Base-by-base conservation (phyloP, 1,140 invertebrate genomes). In the Caenorhabditis inopinata region DNA sequence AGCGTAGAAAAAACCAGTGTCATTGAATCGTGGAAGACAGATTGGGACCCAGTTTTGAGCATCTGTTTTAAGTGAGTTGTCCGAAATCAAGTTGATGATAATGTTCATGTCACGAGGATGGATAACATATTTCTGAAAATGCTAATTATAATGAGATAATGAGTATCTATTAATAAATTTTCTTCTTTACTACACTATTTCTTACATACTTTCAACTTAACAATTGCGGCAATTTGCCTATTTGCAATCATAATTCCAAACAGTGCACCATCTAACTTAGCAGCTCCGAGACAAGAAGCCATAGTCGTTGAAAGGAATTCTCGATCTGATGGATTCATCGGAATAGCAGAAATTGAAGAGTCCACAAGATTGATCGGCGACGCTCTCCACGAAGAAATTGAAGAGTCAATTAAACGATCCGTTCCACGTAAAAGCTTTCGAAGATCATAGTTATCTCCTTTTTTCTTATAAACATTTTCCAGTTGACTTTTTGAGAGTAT, bases 51-150 rank as follows among this genome's bases (percentile, higher is more conserved):
- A 74, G 16, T 75, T 76, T 29, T 46, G 38, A 48, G 27, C 14
- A 58, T 53, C 47, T 53, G 76, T 42, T 38, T 45, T 12, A 2
- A 77, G 38, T 35, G 47, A 35, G 1, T 21, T 42, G 18, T 51
- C 73, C 35, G 62, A 47, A 45, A 81, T 38, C 2, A 81, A 62
- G 25, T 81, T 81, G 74, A 81, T 76, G 35, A 81, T 25, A 42
- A 81, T 81, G 74, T 81, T 78, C 48, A 81, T 18, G 32, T 81
- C 80, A 11, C 78, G 78, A 29, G 78, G 78, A 51, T 79, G 42
- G 32, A 79, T 79, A 23, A 47, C 27, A 27, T 79, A 49, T 48
- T 51, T 75, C 45, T 47, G 46, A 46, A 46, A 46, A n/a, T n/a
- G n/a, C n/a, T n/a, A n/a, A n/a, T n/a, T n/a, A n/a, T n/a, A n/a